Evolutionary conservation across 2,113 vertebrate species (phyloP).

Genomic region (Cheilinus undulatus): DNA sequence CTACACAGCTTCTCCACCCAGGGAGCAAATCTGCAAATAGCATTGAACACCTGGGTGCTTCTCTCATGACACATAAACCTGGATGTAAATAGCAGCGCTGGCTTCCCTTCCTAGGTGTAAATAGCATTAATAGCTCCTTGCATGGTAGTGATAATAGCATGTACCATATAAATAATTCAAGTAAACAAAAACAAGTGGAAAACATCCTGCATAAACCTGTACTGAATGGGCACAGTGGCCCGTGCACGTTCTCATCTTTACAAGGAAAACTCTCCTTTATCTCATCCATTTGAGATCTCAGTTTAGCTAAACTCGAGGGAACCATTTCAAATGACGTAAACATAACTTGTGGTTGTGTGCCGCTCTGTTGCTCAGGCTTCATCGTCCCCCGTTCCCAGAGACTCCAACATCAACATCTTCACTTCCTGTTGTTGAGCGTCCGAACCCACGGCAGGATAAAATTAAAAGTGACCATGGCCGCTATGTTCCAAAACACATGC

Average conservation of each 20-base stretch:
- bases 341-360: neutral
- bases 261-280: too few species aligned
- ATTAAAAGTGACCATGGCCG: conserved; percentile 49
- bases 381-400: conserved; percentile 42
- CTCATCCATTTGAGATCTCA: neutral
- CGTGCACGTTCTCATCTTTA: neutral
- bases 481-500: conserved; percentile 31
- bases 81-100: too few species aligned
- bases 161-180: neutral
- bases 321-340: conserved; percentile 15
- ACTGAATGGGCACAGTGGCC: neutral
- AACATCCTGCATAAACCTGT: neutral
- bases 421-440: conserved; percentile 72
- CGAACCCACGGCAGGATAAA: conserved; percentile 38
- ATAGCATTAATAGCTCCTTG: neutral
- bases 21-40: neutral
- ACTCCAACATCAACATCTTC: conserved; percentile 65
- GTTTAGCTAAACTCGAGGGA: conserved; percentile 11
- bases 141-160: neutral
- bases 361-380: neutral
- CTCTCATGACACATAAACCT: neutral
- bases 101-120: neutral
- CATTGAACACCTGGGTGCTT: neutral
- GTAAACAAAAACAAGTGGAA: neutral
- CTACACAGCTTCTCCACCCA: too few species aligned